Percentiles rank a stretch among this genome's conserved stretches.
Conservation (phyloP, 1,140 invertebrate genomes). For the Musca vetustissima region DNA sequence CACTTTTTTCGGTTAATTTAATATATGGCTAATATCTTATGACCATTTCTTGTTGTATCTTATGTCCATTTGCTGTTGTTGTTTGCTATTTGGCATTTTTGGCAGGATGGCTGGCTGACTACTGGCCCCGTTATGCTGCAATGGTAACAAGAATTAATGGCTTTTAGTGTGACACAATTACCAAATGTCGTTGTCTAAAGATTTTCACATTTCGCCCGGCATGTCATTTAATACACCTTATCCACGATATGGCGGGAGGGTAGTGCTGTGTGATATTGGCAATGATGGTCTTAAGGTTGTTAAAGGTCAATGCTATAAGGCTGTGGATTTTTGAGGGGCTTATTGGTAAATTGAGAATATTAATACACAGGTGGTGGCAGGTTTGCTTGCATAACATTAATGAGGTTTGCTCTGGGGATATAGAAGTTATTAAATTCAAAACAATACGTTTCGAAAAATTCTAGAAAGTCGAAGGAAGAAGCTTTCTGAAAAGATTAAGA, state of each 20-base stretch:
- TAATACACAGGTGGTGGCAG: no score
- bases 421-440: no score
- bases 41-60: background rate
- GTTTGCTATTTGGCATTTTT: background rate
- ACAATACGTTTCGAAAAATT: no score
- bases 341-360: no score
- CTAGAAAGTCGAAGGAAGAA: no score
- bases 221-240: slow-evolving; percentile 18
- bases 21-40: slow-evolving; percentile 7
- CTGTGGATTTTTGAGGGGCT: no score
- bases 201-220: slow-evolving; percentile 2
- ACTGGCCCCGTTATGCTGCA: slow-evolving; percentile 5
- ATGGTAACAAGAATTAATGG: slow-evolving; percentile 55
- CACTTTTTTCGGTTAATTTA: slow-evolving; percentile 11
- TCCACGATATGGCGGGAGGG: background rate
- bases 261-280: background rate
- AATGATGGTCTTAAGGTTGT: background rate
- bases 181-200: slow-evolving; percentile 34
- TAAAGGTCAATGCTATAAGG: slow-evolving; percentile 13
- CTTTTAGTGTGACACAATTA: slow-evolving; percentile 55
- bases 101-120: no score
- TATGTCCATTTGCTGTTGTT: background rate
- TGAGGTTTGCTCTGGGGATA: no score
- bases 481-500: no score
- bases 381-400: no score